Evolutionary conservation across 2,113 vertebrate species (phyloP), one percentile per base, ranked within the genome.

Genomic region (Apus apus): DNA sequence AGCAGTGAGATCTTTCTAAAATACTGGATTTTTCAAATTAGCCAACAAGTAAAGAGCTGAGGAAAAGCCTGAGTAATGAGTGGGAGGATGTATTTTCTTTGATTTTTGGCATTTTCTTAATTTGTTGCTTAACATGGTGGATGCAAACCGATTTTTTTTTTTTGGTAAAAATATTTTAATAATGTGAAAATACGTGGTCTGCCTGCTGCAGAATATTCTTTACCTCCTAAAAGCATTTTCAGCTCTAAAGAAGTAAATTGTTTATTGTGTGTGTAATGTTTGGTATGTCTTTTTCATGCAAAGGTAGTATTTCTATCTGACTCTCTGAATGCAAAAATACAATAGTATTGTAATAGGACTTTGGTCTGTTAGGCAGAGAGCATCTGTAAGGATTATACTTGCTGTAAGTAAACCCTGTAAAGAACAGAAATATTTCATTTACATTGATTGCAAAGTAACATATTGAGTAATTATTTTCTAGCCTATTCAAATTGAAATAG

Each of bases 391-490:
- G 46, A 83, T 77, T 91, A 38, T 64, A 53, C 34, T 68, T 73
- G 43, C 62, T 91, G 16, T 60, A 61, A 86, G 51, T 81, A 64
- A 71, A 53, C 14, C 46, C 46, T 94, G 14, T 80, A 80, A 81
- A 50, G 72, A 86, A 65, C 36, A 86, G 61, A 29, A 67, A 93
- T 45, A 86, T 60, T n/a, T 84, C 72, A 12, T 68, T 32, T 77
- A 40, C 16, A 60, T 53, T 32, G 86, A 54, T 88, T 88, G 50
- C 43, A 86, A 68, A 90, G 61, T 82, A 93, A 75, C 21, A 15
- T 92, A 90, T 86, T 84, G 70, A 81, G 36, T 81, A 86, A 86
- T 81, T 89, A 61, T 61, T 92, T 94, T 80, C 46, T 87, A 20
- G 17, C 66, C 36, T 72, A 75, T 68, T 89, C 45, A 40, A 71